Conservation (phyloP, 1,140 invertebrate species). For the Drosophila ananassae region DNA sequence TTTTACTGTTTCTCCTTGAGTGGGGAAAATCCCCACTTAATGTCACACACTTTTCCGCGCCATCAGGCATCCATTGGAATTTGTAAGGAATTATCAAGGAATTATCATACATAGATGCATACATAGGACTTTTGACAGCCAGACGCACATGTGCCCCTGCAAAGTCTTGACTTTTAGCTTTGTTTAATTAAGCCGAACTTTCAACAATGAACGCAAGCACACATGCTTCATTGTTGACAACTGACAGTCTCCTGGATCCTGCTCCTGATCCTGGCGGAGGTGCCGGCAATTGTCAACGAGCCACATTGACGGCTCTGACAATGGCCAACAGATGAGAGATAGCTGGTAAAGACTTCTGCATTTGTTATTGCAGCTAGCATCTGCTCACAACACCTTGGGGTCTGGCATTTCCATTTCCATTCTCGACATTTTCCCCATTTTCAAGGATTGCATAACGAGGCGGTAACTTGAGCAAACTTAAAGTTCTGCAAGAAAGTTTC, state of each 20-base stretch:
- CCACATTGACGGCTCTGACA: constrained; percentile 61
- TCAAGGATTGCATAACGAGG: constrained; percentile 30
- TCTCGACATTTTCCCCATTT: background rate
- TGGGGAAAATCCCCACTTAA: constrained; percentile 23
- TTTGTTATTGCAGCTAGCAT: constrained; percentile 70
- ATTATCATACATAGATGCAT: constrained; percentile 44
- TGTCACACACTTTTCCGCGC: constrained; percentile 40
- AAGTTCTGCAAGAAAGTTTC: constrained; percentile 39
- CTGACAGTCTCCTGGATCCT: constrained; percentile 16
- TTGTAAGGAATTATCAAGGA: constrained; percentile 21
- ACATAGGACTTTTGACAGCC: constrained; percentile 36
- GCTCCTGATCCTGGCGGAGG: constrained; percentile 5
- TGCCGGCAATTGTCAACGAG: constrained; percentile 59
- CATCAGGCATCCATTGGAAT: constrained; percentile 65
- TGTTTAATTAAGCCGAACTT: constrained; percentile 75
- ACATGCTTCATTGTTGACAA: constrained; percentile 47
- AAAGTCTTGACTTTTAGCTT: constrained; percentile 56
- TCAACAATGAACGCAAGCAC: constrained; percentile 60
- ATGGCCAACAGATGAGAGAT: constrained; percentile 43
- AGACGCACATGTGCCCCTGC: constrained; percentile 24
- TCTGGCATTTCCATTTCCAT: constrained; percentile 8
- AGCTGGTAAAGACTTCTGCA: constrained; percentile 42
- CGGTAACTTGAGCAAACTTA: constrained; percentile 21
- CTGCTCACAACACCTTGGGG: constrained; percentile 41
- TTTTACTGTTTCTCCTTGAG: constrained; percentile 6